Evolutionary conservation across 2,888 invertebrate species (phyloP).

Genomic region (Vanessa cardui): DNA sequence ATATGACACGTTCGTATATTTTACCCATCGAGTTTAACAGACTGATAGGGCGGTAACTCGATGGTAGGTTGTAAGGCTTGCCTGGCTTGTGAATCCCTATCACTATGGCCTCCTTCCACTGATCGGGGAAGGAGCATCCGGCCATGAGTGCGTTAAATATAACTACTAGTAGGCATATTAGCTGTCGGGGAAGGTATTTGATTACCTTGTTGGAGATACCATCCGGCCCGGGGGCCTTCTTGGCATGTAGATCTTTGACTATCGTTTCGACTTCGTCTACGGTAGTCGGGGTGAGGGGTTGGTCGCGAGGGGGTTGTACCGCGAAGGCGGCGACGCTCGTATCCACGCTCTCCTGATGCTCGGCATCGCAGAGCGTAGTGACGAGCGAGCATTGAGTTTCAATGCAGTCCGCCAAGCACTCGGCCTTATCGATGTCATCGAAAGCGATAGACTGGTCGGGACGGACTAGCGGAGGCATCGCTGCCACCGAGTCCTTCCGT

Average conservation of each 20-base stretch:
- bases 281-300: no score
- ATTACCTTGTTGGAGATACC: background rate
- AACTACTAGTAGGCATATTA: no score
- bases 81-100: background rate
- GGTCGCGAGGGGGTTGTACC: no score
- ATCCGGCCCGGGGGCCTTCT: background rate
- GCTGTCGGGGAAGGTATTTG: background rate
- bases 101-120: background rate
- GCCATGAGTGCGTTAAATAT: background rate
- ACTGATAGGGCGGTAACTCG: conserved; percentile 24
- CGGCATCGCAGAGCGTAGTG: no score
- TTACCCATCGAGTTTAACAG: conserved; percentile 11
- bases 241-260: background rate
- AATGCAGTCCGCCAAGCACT: no score
- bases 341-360: no score
- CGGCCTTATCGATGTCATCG: no score
- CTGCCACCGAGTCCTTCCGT: background rate
- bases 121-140: background rate
- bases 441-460: no score
- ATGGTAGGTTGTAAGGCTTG: background rate
- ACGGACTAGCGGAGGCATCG: background rate
- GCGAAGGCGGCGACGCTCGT: no score
- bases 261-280: no score
- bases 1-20: conserved; percentile 11
- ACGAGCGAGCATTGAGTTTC: no score